These are phyloP conservation scores for Larimichthys polyactis DNA, from an alignment of 2,113 vertebrate species.

Conservation along the genomic window DNA sequence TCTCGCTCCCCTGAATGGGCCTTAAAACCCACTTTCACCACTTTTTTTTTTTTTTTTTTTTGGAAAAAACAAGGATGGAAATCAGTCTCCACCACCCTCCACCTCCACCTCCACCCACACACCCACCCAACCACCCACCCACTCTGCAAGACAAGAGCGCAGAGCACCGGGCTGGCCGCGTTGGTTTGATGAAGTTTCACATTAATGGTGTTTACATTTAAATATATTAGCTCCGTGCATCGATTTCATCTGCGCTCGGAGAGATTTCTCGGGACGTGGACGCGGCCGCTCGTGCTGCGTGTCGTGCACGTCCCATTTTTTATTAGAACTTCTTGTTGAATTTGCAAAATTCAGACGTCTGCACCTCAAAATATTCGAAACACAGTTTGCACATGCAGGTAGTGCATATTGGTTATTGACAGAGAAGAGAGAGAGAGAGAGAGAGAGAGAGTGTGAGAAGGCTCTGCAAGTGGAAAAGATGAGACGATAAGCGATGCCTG, in stretches of 20 bases:
- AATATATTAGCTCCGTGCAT: background rate
- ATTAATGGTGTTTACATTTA: background rate
- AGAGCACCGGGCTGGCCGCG: background rate
- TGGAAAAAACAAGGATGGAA: background rate
- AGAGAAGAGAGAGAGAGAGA: conserved; percentile 23
- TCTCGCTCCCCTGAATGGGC: conserved; percentile 64
- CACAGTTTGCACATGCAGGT: background rate
- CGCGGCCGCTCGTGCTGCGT: no score
- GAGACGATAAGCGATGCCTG: conserved; percentile 65
- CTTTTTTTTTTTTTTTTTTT: conserved; percentile 27
- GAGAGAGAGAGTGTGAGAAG: conserved; percentile 43
- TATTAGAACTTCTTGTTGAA: no score
- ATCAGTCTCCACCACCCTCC: no score
- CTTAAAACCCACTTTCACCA: conserved; percentile 54
- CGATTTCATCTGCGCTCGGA: background rate
- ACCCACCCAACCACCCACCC: no score
- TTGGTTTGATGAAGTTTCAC: background rate
- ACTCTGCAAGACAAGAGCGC: background rate
- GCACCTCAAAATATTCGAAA: background rate
- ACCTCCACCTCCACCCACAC: no score
- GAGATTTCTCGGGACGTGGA: conserved; percentile 4
- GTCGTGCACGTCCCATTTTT: no score
- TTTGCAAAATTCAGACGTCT: no score
- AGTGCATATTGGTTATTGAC: conserved; percentile 43
- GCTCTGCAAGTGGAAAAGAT: conserved; percentile 73